Evolutionary conservation across 1,140 invertebrate species (phyloP).

Genomic region (Lepidurus apus): DNA sequence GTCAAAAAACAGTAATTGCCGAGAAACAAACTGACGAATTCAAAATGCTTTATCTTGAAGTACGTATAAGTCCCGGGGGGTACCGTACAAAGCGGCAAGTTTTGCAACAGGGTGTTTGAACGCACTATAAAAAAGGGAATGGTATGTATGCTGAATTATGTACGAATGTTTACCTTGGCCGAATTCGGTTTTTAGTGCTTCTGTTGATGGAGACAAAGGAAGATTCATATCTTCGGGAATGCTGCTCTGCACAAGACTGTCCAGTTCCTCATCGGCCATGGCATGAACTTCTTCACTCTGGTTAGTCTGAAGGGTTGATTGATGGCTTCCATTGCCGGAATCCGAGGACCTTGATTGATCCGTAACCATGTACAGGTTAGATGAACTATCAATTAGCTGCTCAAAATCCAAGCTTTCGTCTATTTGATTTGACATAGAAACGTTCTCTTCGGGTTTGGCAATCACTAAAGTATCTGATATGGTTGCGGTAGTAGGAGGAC

Average conservation of each 20-base stretch:
- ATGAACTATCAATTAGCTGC: not conserved
- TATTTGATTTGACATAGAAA: not conserved
- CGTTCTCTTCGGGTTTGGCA: not conserved
- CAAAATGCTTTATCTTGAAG: not conserved
- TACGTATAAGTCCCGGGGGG: not conserved
- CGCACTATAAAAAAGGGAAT: not conserved
- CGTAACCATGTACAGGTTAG: not conserved
- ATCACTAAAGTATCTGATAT: not conserved
- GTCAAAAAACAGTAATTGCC: not conserved
- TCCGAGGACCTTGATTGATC: not conserved
- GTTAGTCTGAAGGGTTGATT: not conserved
- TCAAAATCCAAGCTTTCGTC: constrained; percentile 4
- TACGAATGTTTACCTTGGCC: not conserved
- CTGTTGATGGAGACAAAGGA: not conserved
- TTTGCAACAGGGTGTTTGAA: not conserved
- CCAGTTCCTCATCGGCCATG: not conserved
- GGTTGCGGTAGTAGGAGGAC: not conserved
- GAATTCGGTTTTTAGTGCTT: not conserved
- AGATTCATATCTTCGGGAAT: not conserved
- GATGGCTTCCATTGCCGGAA: not conserved
- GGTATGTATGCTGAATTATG: not conserved
- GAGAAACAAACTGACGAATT: constrained; percentile 2
- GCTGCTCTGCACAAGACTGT: not conserved
- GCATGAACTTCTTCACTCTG: not conserved
- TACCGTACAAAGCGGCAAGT: not conserved